Evolutionary conservation across 2,113 vertebrate species (phyloP), one percentile per base, ranked within the genome.

Genomic region (Bagarius yarrelli): DNA sequence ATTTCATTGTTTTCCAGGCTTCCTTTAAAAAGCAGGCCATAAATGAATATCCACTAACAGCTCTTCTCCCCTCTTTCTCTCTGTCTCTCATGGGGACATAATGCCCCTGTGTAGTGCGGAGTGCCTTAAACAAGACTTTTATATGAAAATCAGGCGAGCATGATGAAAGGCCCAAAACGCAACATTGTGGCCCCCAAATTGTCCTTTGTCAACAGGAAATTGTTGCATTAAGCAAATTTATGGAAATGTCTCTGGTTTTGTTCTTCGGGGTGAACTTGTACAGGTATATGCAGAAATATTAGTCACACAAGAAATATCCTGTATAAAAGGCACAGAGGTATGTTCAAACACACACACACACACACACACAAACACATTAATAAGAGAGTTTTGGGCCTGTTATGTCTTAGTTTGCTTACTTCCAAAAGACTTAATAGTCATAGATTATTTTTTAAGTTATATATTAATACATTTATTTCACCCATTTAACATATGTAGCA

Each of bases 221-320:
- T 90, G 88, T 86, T 92, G 89, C 91, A 92, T 94, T 94, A 93
- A 88, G 91, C 88, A 92, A 92, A 93, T 93, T 92, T 93, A 93
- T 93, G 91, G 85, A 91, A 92, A 93, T 92, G 81, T 63, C 61
- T 70, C 56, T 14, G 59, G 86, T 92, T 88, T 89, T 85, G 90
- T 87, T 89, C 90, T 87, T 67, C 52, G 30, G 88, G 90, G 86
- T 90, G 88, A 92, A 91, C 90, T 91, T 91, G 88, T 83, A 90
- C 9, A 47, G 44, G 9, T 47, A 47, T 86, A 89, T 84, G 86
- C 75, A 82, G 87, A 85, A 86, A 88, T 91, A 76, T 76, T 60
- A 76, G 74, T 63, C 76, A 63, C 25, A 27, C 59, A 78, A 78
- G 76, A 78, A 78, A 61, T 77, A 77, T 77, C 52, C 57, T n/a